A percentile compares a stretch with the other conserved stretches of the same genome.
Conservation (phyloP, 2,797 vertebrate genomes). For the Gouania willdenowi region DNA sequence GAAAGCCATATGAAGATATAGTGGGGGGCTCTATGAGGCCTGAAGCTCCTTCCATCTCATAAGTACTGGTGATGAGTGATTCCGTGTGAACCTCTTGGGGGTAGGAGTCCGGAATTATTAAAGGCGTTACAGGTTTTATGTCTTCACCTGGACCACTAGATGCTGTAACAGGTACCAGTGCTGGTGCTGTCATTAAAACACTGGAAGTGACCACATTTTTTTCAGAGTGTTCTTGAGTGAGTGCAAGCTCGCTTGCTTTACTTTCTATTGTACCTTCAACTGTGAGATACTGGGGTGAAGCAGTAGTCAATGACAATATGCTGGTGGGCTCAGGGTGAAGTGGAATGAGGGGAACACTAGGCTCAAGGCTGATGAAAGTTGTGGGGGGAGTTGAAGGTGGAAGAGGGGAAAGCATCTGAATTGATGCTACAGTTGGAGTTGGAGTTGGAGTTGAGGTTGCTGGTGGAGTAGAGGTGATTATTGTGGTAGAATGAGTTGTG, state of each 20-base stretch:
- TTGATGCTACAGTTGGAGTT: slow-evolving; percentile 27
- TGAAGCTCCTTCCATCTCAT: slow-evolving; percentile 23
- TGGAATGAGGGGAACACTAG: slow-evolving; percentile 39
- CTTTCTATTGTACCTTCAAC: slow-evolving; percentile 9
- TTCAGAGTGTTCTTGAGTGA: slow-evolving; percentile 8
- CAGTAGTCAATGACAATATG: slow-evolving; percentile 26
- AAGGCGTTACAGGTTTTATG: slow-evolving; percentile 25
- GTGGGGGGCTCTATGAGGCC: slow-evolving; percentile 50
- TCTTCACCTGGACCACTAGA: slow-evolving; percentile 32
- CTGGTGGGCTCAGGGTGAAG: slow-evolving; percentile 45
- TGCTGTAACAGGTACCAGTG: slow-evolving; percentile 30
- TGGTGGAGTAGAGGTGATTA: slow-evolving; percentile 15
- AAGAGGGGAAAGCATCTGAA: slow-evolving; percentile 26
- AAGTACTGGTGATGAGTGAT: slow-evolving; percentile 22
- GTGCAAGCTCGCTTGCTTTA: slow-evolving; percentile 1
- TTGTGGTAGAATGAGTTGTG: not conserved
- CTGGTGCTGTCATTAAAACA: not conserved
- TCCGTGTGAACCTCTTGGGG: slow-evolving; percentile 43
- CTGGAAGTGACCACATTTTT: slow-evolving; percentile 19
- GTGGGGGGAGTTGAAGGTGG: slow-evolving; percentile 16
- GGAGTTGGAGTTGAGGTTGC: not conserved
- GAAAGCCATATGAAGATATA: slow-evolving; percentile 29
- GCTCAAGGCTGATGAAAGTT: slow-evolving; percentile 44
- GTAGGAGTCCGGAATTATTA: slow-evolving; percentile 41
- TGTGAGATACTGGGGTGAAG: slow-evolving; percentile 24